phyloP scores from a whole-genome alignment of 2,888 invertebrate genomes.

The Cerceris rybyensis region DNA sequence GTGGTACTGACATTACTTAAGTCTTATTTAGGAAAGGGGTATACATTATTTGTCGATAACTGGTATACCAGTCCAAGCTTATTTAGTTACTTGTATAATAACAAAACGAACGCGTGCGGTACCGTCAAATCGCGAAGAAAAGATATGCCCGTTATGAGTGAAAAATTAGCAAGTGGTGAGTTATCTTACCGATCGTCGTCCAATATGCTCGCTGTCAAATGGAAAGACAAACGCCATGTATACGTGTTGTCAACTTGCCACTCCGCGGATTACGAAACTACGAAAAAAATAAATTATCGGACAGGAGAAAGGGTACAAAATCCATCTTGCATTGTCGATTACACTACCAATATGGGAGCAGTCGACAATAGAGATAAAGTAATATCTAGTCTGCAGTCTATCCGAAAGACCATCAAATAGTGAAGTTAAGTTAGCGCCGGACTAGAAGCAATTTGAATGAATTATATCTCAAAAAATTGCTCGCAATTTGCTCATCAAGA shows the following conservation, averaged over 20 bases:
- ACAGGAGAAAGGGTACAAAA: constrained; percentile 14
- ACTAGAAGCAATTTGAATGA: no score
- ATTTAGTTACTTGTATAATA: constrained; percentile 17
- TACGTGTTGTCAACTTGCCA: constrained; percentile 33
- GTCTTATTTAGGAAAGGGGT: constrained; percentile 29
- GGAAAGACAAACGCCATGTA: constrained; percentile 37
- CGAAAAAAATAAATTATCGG: constrained; percentile 13
- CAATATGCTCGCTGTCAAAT: constrained; percentile 28
- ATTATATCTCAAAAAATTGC: no score
- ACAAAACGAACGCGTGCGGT: constrained; percentile 29
- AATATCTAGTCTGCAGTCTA: constrained; percentile 3
- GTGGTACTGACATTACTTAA: constrained; percentile 15
- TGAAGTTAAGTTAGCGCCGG: no score
- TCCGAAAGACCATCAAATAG: not conserved
- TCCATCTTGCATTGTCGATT: constrained; percentile 10
- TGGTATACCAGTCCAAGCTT: constrained; percentile 22
- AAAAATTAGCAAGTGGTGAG: constrained; percentile 29
- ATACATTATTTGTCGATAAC: constrained; percentile 20
- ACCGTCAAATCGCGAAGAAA: constrained; percentile 17
- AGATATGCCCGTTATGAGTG: constrained; percentile 15
- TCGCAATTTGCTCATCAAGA: no score
- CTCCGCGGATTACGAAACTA: constrained; percentile 4
- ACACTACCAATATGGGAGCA: constrained; percentile 11
- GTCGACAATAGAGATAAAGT: constrained; percentile 8
- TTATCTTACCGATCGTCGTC: constrained; percentile 63